A percentile compares a stretch with the other conserved stretches of the same genome.
Conservation (phyloP, 2,797 vertebrate genomes). For the Philypnodon macrostomus region DNA sequence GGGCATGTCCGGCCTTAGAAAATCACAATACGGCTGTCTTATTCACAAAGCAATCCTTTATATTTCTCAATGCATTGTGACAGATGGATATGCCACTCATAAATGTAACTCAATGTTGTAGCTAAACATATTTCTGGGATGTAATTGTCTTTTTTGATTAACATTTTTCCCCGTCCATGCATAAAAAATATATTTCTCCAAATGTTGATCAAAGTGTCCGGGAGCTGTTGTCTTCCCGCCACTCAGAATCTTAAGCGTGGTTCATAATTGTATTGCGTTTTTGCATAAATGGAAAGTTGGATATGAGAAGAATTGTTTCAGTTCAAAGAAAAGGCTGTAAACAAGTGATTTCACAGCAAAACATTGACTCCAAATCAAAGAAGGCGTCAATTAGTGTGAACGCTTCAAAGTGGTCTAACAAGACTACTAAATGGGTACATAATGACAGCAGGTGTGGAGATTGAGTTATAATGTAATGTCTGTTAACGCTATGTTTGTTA, state of each 20-base stretch:
- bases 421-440: too few species aligned
- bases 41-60: constrained; percentile 26
- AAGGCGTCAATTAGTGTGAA: neutral
- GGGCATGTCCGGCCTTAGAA: constrained; percentile 45
- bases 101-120: constrained; percentile 22
- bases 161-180: constrained; percentile 4
- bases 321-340: neutral
- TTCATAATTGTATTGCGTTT: neutral
- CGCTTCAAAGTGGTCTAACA: too few species aligned
- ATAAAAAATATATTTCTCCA: constrained; percentile 14
- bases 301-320: neutral
- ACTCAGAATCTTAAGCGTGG: neutral
- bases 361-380: neutral
- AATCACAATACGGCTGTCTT: constrained; percentile 44
- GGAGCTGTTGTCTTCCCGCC: neutral
- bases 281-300: neutral
- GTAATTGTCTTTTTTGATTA: constrained; percentile 13
- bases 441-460: too few species aligned
- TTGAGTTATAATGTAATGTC: too few species aligned
- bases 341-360: neutral
- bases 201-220: constrained; percentile 12
- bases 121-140: constrained; percentile 16
- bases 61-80: constrained; percentile 27
- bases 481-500: too few species aligned
- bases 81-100: constrained; percentile 28